Percentiles rank a stretch among this genome's conserved stretches.
phyloP scores from a whole-genome alignment of 2,888 invertebrate species.

The Eupithecia centaureata region DNA sequence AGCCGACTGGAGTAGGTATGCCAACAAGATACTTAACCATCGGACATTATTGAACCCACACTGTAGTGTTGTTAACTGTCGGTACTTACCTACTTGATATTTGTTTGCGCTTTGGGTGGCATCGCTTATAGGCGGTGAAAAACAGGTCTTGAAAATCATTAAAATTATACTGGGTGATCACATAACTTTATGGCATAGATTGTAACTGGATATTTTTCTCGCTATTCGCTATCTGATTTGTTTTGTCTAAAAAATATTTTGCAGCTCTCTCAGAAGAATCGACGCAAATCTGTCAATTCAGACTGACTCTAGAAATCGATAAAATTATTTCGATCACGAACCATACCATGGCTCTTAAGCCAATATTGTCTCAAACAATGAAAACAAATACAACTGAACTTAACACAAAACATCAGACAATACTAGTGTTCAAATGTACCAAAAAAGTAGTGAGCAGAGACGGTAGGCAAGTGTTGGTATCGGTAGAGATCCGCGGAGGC shows the following conservation, averaged over 20 bases:
- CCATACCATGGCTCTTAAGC: background rate
- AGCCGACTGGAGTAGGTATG: conserved; percentile 1
- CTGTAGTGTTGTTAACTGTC: background rate
- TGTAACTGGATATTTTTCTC: background rate
- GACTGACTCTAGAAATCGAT: background rate
- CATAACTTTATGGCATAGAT: background rate
- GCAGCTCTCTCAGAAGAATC: background rate
- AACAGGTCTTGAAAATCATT: background rate
- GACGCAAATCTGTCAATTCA: background rate
- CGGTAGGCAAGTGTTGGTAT: conserved; percentile 5
- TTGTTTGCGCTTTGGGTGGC: conserved; percentile 1
- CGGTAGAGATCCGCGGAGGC: conserved; percentile 10
- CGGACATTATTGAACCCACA: background rate
- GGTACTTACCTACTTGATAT: too few species aligned
- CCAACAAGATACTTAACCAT: background rate
- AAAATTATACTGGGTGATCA: background rate
- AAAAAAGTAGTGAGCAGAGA: background rate
- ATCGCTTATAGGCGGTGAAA: background rate
- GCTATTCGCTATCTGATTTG: background rate
- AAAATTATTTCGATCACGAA: background rate
- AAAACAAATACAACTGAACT: background rate
- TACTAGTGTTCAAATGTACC: background rate
- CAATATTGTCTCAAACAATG: background rate
- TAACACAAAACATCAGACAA: background rate
- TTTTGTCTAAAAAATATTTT: background rate